phyloP scores from a whole-genome alignment of 2,797 vertebrate genomes.

The Ctenopoma kingsleyae region DNA sequence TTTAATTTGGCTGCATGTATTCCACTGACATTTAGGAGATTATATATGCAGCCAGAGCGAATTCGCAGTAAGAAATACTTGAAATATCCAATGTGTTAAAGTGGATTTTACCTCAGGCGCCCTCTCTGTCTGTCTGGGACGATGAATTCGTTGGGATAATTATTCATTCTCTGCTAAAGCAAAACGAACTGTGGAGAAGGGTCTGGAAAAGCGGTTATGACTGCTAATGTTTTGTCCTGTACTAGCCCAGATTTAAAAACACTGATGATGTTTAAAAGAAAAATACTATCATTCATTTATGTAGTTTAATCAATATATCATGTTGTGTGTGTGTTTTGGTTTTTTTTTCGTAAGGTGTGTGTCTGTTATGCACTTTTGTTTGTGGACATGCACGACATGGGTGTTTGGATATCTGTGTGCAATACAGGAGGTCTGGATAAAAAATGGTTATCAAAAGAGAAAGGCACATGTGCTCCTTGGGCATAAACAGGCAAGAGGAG shows the following conservation, averaged over 20 bases:
- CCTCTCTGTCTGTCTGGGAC: conserved; percentile 26
- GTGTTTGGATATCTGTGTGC: conserved; percentile 22
- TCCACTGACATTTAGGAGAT: conserved; percentile 22
- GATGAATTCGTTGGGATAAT: conserved; percentile 41
- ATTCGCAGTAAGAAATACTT: conserved; percentile 18
- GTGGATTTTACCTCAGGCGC: conserved; percentile 41
- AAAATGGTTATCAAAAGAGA: conserved; percentile 47
- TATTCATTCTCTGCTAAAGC: conserved; percentile 29
- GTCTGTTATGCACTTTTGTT: conserved; percentile 30
- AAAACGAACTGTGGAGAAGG: conserved; percentile 49
- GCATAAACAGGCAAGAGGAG: conserved; percentile 43
- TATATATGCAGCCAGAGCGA: not conserved
- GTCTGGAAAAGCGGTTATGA: conserved; percentile 36
- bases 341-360: not conserved
- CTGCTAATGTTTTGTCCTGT: conserved; percentile 57
- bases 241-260: conserved; percentile 42
- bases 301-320: not conserved
- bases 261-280: conserved; percentile 11
- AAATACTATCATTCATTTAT: not conserved
- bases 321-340: not conserved
- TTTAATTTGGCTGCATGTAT: conserved; percentile 44
- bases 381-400: conserved; percentile 1
- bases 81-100: conserved; percentile 26
- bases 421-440: conserved; percentile 34
- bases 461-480: conserved; percentile 60